A percentile compares a stretch with the other conserved stretches of the same genome.
Conservation (phyloP, 2,113 vertebrate genomes). For the Sphaerodactylus townsendi region DNA sequence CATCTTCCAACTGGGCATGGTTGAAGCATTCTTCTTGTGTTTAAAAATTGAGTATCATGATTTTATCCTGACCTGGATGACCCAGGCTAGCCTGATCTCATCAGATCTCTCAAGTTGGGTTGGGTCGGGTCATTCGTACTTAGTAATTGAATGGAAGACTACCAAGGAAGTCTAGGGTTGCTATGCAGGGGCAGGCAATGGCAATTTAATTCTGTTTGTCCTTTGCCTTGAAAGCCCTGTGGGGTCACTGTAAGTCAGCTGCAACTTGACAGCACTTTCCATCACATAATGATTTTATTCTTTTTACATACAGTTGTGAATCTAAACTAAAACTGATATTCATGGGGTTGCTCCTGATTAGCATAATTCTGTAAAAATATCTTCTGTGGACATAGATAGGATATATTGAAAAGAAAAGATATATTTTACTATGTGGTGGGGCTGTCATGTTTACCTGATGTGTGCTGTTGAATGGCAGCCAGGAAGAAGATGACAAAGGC, state of each 20-base stretch:
- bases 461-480: conserved; percentile 2
- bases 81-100: too few species aligned
- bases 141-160: too few species aligned
- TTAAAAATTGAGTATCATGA: background rate
- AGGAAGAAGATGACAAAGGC: background rate
- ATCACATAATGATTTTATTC: background rate
- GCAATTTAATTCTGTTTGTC: too few species aligned
- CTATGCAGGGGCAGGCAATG: too few species aligned
- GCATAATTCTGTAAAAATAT: conserved; percentile 8
- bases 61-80: background rate
- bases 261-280: too few species aligned
- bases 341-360: background rate
- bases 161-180: too few species aligned
- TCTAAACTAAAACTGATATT: background rate
- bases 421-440: background rate
- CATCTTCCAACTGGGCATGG: background rate
- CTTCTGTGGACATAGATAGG: background rate
- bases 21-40: background rate
- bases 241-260: too few species aligned
- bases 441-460: background rate
- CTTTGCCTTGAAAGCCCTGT: too few species aligned
- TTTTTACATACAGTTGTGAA: background rate
- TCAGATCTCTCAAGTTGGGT: too few species aligned
- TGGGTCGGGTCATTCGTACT: too few species aligned
- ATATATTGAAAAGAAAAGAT: background rate